Evolutionary conservation across 2,888 invertebrate species (phyloP).

Genomic region (Tryphoninae sp.): DNA sequence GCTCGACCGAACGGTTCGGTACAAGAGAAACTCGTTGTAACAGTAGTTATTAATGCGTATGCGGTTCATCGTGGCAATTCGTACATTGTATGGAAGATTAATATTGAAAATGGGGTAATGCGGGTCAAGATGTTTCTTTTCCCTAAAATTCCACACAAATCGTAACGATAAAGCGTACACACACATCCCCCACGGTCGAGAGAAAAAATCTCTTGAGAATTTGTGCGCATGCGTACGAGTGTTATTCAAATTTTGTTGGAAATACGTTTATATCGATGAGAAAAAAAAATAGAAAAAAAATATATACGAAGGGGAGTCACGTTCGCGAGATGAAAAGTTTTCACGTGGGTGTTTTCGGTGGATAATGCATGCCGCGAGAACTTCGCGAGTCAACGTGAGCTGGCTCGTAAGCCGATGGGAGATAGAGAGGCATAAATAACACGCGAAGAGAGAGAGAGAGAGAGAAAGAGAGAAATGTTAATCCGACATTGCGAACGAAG

Average conservation of each 20-base stretch:
- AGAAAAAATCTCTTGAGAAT: too few species aligned
- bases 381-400: slow-evolving; percentile 23
- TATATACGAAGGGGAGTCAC: background rate
- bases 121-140: background rate
- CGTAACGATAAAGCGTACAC: background rate
- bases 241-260: too few species aligned
- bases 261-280: too few species aligned
- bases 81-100: background rate
- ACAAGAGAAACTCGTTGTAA: slow-evolving; percentile 32
- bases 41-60: slow-evolving; percentile 56
- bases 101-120: background rate
- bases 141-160: background rate
- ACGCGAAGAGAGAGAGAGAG: slow-evolving; percentile 4
- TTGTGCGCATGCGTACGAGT: too few species aligned
- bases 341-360: slow-evolving; percentile 45
- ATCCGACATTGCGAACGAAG: slow-evolving; percentile 55
- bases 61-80: background rate
- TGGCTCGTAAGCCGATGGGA: slow-evolving; percentile 44
- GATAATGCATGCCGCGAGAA: slow-evolving; percentile 50
- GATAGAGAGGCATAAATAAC: slow-evolving; percentile 55
- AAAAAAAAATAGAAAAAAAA: too few species aligned
- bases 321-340: slow-evolving; percentile 16
- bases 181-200: too few species aligned
- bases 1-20: slow-evolving; percentile 1
- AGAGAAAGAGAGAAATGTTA: slow-evolving; percentile 45